Conservation (phyloP, 2,888 invertebrate genomes). For the Sphecodes monilicornis region DNA sequence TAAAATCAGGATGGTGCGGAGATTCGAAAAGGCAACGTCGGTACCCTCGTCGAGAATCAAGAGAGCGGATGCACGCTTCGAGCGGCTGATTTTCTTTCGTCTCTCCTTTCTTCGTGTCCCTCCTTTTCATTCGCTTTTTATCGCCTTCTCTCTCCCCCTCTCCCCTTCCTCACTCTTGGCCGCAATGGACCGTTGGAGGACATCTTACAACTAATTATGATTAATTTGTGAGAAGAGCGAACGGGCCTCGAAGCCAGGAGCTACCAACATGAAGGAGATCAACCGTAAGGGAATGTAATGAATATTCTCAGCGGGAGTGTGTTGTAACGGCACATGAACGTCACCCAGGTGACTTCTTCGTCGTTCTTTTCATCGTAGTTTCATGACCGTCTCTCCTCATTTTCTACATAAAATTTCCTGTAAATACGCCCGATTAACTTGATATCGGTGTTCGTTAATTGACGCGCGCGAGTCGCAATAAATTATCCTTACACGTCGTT, state of each 20-base stretch:
- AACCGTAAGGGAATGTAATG: slow-evolving; percentile 74
- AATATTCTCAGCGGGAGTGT: slow-evolving; percentile 80
- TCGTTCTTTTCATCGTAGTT: slow-evolving; percentile 45
- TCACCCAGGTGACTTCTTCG: slow-evolving; percentile 74
- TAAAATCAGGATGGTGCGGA: slow-evolving; percentile 68
- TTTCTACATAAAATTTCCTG: slow-evolving; percentile 31
- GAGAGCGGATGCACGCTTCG: slow-evolving; percentile 72
- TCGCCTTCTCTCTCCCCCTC: background rate
- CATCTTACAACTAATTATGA: slow-evolving; percentile 81
- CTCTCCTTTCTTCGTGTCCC: slow-evolving; percentile 36
- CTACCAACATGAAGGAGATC: slow-evolving; percentile 62
- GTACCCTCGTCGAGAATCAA: slow-evolving; percentile 33
- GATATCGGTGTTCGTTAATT: slow-evolving; percentile 15
- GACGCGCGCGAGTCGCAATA: background rate
- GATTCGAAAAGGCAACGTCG: slow-evolving; percentile 51
- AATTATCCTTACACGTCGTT: background rate
- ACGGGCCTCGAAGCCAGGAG: slow-evolving; percentile 70
- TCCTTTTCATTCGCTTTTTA: slow-evolving; percentile 22
- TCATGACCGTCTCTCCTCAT: background rate
- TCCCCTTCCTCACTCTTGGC: background rate
- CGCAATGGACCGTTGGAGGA: slow-evolving; percentile 70
- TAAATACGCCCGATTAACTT: slow-evolving; percentile 21
- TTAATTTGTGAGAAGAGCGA: slow-evolving; percentile 77
- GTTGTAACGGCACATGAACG: slow-evolving; percentile 70
- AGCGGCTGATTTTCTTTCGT: slow-evolving; percentile 70